A percentile compares a stretch with the other conserved stretches of the same genome.
These are phyloP conservation scores for Dasypolia templi DNA, from an alignment of 2,888 invertebrate species.

Conservation along the genomic window DNA sequence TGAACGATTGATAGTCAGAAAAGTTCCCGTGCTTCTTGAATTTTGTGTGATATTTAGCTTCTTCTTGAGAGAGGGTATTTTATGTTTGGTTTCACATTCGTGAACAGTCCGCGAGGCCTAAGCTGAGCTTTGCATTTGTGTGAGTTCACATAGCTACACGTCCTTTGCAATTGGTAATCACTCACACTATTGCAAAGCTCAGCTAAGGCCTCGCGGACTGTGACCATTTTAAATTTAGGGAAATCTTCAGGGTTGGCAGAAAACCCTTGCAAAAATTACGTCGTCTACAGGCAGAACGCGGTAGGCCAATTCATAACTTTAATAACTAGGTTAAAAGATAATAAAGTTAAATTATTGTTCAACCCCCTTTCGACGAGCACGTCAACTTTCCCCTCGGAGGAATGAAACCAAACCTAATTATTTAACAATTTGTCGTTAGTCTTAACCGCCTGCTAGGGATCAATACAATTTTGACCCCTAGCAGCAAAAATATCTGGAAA, in stretches of 20 bases:
- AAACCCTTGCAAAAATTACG: constrained; percentile 1
- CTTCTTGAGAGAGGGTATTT: too few species aligned
- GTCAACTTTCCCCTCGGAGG: constrained; percentile 3
- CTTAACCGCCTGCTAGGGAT: not conserved
- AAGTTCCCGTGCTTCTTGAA: not conserved
- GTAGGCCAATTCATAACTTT: not conserved
- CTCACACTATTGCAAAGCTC: too few species aligned
- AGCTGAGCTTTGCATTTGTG: too few species aligned
- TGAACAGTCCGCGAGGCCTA: too few species aligned
- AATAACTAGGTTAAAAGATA: constrained; percentile 35
- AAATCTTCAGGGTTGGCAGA: not conserved
- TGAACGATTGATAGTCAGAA: not conserved
- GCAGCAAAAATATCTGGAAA: too few species aligned
- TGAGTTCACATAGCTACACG: too few species aligned
- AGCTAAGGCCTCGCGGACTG: too few species aligned
- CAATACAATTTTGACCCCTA: constrained; percentile 1
- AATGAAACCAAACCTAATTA: constrained; percentile 40
- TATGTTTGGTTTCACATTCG: too few species aligned
- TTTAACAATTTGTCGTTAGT: constrained; percentile 30
- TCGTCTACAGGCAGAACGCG: not conserved
- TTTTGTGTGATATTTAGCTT: too few species aligned
- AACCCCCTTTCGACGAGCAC: constrained; percentile 19
- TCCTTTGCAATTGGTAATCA: too few species aligned
- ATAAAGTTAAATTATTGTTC: constrained; percentile 9
- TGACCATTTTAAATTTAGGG: not conserved